Evolutionary conservation across 2,113 vertebrate genomes (phyloP).

Genomic region (Anser brachyrhynchus): DNA sequence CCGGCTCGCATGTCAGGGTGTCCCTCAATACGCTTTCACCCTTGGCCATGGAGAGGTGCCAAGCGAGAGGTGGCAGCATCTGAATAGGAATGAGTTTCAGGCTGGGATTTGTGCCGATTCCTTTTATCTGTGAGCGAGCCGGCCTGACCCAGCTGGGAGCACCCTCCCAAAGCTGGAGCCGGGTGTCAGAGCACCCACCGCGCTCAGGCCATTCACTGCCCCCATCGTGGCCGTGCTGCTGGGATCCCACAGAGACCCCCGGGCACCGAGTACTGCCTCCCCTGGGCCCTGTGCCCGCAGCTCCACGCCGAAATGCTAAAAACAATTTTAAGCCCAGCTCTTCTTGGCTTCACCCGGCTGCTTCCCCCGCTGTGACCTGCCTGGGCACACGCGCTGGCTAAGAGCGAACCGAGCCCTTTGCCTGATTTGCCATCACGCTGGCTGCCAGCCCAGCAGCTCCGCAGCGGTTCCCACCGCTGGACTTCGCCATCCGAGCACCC

Average conservation of each 20-base stretch:
- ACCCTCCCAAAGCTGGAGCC: too few relatives aligned
- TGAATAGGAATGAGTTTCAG: neutral
- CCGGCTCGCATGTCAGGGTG: accelerated
- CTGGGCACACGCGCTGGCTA: neutral
- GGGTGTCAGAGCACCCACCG: too few relatives aligned
- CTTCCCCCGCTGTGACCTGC: neutral
- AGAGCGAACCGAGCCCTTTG: neutral
- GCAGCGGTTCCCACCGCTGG: accelerated
- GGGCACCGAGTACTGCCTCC: too few relatives aligned
- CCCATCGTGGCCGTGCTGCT: too few relatives aligned
- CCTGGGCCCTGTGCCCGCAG: too few relatives aligned
- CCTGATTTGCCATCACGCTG: neutral
- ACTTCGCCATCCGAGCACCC: accelerated
- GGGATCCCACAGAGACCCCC: too few relatives aligned
- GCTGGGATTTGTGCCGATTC: neutral
- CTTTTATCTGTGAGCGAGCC: too few relatives aligned
- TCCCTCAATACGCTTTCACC: accelerated
- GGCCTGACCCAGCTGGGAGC: too few relatives aligned
- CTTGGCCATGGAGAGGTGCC: accelerated
- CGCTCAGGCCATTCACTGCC: too few relatives aligned
- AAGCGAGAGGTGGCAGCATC: neutral
- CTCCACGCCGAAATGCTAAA: too few relatives aligned
- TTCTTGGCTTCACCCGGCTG: neutral
- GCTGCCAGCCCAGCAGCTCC: neutral
- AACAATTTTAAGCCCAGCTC: neutral